Percentiles rank a stretch among this genome's conserved stretches.
These are phyloP conservation scores for Naja naja DNA, from an alignment of 2,113 vertebrate species.

Conservation along the genomic window DNA sequence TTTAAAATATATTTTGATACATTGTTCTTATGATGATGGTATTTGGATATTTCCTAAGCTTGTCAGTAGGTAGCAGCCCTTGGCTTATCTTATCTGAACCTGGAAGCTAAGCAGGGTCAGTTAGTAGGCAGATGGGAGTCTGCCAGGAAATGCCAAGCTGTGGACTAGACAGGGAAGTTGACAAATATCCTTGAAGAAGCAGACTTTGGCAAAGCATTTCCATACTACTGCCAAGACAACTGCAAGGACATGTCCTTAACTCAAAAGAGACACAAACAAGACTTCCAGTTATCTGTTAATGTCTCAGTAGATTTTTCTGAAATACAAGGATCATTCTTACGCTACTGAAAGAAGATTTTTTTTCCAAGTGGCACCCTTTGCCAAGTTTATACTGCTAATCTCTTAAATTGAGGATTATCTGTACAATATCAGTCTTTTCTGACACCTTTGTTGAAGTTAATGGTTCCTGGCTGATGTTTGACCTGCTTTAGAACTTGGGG, in stretches of 20 bases:
- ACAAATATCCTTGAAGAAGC: background rate
- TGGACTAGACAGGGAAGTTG: background rate
- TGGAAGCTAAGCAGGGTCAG: background rate
- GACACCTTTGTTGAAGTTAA: constrained; percentile 27
- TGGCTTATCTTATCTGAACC: background rate
- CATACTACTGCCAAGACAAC: background rate
- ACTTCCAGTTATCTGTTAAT: constrained; percentile 48
- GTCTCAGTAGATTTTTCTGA: constrained; percentile 40
- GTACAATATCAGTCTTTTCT: background rate
- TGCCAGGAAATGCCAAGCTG: background rate
- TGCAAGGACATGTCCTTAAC: background rate
- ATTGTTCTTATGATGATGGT: background rate
- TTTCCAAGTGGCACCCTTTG: background rate
- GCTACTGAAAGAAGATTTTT: constrained; percentile 23
- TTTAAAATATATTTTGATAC: background rate
- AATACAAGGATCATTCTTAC: constrained; percentile 41
- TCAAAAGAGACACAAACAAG: constrained; percentile 31
- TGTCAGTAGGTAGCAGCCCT: background rate
- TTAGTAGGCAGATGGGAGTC: background rate
- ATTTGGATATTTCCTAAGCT: background rate
- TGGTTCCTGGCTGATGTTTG: constrained; percentile 14
- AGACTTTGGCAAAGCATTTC: background rate
- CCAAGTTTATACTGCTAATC: background rate
- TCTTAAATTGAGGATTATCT: constrained; percentile 20
- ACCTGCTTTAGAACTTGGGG: background rate